Percentiles rank a stretch among this genome's conserved stretches.
phyloP scores from a whole-genome alignment of 2,888 invertebrate genomes.

The Rambutsinella grinnellia region DNA sequence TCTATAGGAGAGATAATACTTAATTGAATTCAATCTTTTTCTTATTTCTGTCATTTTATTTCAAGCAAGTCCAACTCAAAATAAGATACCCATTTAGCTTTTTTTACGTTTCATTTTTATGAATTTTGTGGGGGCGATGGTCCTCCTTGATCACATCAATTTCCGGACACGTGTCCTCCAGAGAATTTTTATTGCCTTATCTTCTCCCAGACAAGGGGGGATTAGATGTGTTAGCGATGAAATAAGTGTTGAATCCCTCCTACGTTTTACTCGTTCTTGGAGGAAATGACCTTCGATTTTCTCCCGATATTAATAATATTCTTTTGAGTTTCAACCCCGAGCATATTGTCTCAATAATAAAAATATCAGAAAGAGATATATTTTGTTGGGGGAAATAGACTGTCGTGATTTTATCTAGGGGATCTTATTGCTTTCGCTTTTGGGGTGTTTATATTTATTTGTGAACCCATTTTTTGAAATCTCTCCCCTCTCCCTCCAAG shows the following conservation, averaged over 20 bases:
- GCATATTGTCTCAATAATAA: constrained; percentile 2
- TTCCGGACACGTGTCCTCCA: constrained; percentile 35
- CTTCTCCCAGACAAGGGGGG: too few species aligned
- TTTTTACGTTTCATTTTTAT: too few species aligned
- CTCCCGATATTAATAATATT: constrained; percentile 4
- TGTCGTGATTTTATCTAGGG: not conserved
- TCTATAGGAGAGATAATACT: too few species aligned
- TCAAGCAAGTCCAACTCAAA: too few species aligned
- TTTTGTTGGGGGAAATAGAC: not conserved
- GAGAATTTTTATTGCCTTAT: constrained; percentile 39
- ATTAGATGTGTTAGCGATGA: constrained; percentile 2
- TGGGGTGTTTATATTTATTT: not conserved
- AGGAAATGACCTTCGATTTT: too few species aligned
- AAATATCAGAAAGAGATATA: too few species aligned
- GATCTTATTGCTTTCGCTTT: not conserved
- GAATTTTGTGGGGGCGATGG: too few species aligned
- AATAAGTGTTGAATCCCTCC: not conserved
- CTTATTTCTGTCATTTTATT: too few species aligned
- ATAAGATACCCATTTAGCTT: too few species aligned
- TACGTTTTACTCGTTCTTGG: constrained; percentile 7
- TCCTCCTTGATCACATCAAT: constrained; percentile 28
- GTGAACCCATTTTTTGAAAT: not conserved
- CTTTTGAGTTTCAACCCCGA: not conserved
- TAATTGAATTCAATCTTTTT: too few species aligned
- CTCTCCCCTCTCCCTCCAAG: not conserved